A percentile compares a stretch with the other conserved stretches of the same genome.
Evolutionary conservation across 2,113 vertebrate genomes (phyloP).

Genomic region (Vimba vimba): DNA sequence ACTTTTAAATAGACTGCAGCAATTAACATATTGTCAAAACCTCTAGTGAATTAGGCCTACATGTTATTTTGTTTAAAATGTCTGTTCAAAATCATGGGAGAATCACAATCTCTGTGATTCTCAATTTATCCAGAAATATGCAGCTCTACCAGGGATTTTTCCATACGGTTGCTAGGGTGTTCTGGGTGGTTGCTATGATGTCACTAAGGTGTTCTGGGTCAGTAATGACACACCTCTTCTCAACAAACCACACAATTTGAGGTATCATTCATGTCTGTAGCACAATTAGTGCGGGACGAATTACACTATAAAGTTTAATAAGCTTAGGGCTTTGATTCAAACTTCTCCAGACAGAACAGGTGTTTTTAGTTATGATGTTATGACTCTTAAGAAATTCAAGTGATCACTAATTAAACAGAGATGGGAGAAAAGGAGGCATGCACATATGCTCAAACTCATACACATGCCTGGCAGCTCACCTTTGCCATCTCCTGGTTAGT

Average conservation of each 20-base stretch:
- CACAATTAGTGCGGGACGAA: not conserved
- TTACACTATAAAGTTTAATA: not conserved
- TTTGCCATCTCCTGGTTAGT: conserved; percentile 49
- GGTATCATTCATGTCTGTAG: not conserved
- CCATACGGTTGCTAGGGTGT: not conserved
- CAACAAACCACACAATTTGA: not conserved
- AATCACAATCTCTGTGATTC: no score
- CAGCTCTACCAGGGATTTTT: no score
- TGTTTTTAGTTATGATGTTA: not conserved
- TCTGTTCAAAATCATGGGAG: no score
- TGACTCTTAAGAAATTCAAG: not conserved
- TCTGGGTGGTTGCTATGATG: not conserved
- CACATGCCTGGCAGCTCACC: conserved; percentile 26
- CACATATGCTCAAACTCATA: not conserved
- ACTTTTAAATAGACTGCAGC: no score
- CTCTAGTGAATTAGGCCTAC: no score
- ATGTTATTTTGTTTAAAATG: no score
- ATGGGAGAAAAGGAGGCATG: conserved; percentile 1
- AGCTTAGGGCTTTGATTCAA: not conserved
- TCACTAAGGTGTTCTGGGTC: not conserved
- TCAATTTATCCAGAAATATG: no score
- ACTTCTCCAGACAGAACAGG: not conserved
- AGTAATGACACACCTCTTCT: not conserved
- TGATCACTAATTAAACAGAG: conserved; percentile 12
- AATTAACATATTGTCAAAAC: no score